Evolutionary conservation across 2,797 vertebrate species (phyloP).

Genomic region (Hippopotamyrus pictus): DNA sequence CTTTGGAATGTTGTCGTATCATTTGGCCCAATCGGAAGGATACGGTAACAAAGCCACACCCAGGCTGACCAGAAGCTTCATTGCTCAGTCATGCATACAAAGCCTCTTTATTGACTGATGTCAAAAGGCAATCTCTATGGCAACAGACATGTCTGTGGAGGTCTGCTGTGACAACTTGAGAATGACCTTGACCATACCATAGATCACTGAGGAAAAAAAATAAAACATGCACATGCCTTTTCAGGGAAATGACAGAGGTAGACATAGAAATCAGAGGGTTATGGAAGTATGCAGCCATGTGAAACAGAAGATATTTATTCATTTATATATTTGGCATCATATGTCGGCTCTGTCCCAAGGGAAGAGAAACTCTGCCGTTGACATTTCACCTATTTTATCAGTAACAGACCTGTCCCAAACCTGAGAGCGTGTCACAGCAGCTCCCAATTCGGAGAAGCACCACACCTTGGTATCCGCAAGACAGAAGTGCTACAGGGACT

Average conservation of each 20-base stretch:
- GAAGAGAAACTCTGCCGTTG: not conserved
- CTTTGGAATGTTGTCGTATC: not conserved
- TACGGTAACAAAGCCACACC: not conserved
- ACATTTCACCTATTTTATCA: not conserved
- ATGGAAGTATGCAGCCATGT: not conserved
- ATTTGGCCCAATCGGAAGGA: not conserved
- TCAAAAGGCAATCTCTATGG: conserved; percentile 9
- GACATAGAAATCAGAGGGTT: not conserved
- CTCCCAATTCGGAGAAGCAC: not conserved
- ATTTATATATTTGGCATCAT: not conserved
- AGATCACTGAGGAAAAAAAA: not conserved
- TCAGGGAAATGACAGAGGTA: not conserved
- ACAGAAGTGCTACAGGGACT: not conserved
- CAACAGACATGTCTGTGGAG: not conserved
- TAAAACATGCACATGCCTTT: not conserved
- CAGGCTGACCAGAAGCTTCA: not conserved
- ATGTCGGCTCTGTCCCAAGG: not conserved
- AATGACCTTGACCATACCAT: not conserved
- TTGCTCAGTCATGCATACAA: not conserved
- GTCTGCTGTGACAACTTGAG: not conserved
- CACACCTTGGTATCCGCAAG: not conserved
- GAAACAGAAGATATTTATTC: not conserved
- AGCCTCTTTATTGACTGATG: not conserved
- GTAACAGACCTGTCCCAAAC: not conserved
- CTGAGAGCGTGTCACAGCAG: not conserved